Evolutionary conservation across 2,797 vertebrate genomes (phyloP), one percentile per base, ranked within the genome.

Genomic region (Clarias laeviceps): DNA sequence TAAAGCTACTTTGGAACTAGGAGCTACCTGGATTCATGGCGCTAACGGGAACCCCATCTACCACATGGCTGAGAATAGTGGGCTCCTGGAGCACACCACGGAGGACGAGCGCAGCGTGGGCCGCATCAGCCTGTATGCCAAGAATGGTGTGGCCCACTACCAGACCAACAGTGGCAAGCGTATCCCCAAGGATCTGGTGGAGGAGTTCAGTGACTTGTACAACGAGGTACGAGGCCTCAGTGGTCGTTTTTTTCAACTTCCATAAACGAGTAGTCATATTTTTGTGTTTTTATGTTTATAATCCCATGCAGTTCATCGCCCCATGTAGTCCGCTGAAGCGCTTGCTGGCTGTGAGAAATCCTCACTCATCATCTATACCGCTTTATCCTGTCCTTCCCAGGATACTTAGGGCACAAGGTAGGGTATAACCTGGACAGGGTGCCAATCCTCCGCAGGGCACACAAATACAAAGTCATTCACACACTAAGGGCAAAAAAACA

Each of bases 181-280:
- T 93, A 97, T 99, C 94, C 97, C 98, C 91, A 99, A 99, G 93
- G 97, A 99, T 92, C 94, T 99, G 95, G 97, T 99, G 96, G 98
- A 99, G 95, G 98, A 99, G 96, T 99, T 99, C 97, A 98, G 98
- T 88, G 98, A 99, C 96, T 95, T 98, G 94, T 99, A 99, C 97
- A 98, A 99, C 88, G 96, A 99, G 97, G 98, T 99, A 88, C 91
- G 70, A 22, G 45, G 62, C n/a, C 24, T 24, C 32, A 12, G 22
- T 57, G 20, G 57, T 59, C 3, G 32, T 2, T 73, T 37, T 37
- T 45, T 50, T 50, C 40, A 17, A 29, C 62, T n/a, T n/a, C 61
- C 6, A 29, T 12, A 65, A 5, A 29, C 3, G 5, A 66, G 27
- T 66, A 15, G 27, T 18, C 65, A 32, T 2, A 15, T 68, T 27